These are phyloP conservation scores for Atta colombica DNA, from an alignment of 1,140 invertebrate genomes.

Conservation along the genomic window DNA sequence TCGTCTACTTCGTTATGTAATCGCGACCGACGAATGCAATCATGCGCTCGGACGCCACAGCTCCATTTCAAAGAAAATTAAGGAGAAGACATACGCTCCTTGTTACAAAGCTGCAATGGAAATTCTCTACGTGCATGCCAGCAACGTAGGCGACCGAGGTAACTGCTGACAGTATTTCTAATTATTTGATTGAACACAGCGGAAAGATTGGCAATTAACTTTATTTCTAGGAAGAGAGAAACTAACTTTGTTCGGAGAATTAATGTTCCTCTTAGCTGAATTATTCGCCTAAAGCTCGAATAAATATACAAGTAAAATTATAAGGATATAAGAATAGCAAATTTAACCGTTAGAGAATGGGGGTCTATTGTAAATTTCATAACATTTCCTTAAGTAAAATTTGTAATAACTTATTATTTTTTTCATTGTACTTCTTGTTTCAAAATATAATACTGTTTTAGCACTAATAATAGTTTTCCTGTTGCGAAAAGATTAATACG, in stretches of 20 bases:
- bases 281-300: background rate
- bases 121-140: slow-evolving; percentile 29
- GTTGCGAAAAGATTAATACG: no score
- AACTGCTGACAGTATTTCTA: slow-evolving; percentile 40
- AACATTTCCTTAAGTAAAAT: no score
- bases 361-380: no score
- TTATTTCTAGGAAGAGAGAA: background rate
- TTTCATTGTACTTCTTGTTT: no score
- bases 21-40: slow-evolving; percentile 64
- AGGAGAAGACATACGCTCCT: slow-evolving; percentile 41
- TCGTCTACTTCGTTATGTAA: slow-evolving; percentile 64
- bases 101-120: slow-evolving; percentile 44
- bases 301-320: background rate
- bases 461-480: no score
- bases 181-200: slow-evolving; percentile 26
- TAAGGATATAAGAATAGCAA: background rate
- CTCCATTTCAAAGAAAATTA: slow-evolving; percentile 59
- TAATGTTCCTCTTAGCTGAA: background rate
- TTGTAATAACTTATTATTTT: no score
- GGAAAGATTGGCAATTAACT: slow-evolving; percentile 7
- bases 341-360: no score
- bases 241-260: background rate
- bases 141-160: background rate
- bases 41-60: slow-evolving; percentile 52
- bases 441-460: no score